Evolutionary conservation across 1,140 invertebrate species (phyloP), one percentile per base, ranked within the genome.

Genomic region (Camponotus floridanus): DNA sequence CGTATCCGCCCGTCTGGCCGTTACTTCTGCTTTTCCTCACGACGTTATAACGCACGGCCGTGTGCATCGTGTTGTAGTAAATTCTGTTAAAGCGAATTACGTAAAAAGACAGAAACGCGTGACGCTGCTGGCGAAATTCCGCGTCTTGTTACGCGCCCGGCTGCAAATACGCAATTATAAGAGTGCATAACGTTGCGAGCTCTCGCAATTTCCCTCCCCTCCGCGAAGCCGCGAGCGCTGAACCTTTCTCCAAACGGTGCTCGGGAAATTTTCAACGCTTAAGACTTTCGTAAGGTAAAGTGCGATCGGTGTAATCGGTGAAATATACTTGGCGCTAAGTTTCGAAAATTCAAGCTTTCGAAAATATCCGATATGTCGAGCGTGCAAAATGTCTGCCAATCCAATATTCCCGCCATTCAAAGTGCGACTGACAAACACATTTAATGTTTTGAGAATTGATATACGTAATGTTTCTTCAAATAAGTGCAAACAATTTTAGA

Each of bases 1-100:
- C 48, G 76, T 51, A 51, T 80, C 48, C 64, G 31, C 76, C 55
- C 68, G 26, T 64, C 64, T 48, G 31, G 26, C 26, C 45, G 31
- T 26, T 33, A 51, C 48, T 55, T 64, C 57, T 57, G 31, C 76
- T 78, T 67, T 79, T 67, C 76, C 42, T 79, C 61, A n/a, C 31
- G 64, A 45, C 18, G 67, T 79, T 79, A 79, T 65, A 78, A 78
- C 62, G 45, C 76, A 57, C 39, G 33, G 62, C 31, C 42, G 9
- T 11, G n/a, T 79, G 36, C 36, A 67, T 79, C 61, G 76, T 64
- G 64, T 68, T 68, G 64, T 64, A 57, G 64, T 80, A 80, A 80
- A 80, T 80, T 80, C 42, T 68, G 76, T 68, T 80, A 57, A 48
- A 51, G 42, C 15, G 42, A 67, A 62, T 79, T 79, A 68, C 62